phyloP scores from a whole-genome alignment of 2,888 invertebrate genomes.

The Drosophila conformis region DNA sequence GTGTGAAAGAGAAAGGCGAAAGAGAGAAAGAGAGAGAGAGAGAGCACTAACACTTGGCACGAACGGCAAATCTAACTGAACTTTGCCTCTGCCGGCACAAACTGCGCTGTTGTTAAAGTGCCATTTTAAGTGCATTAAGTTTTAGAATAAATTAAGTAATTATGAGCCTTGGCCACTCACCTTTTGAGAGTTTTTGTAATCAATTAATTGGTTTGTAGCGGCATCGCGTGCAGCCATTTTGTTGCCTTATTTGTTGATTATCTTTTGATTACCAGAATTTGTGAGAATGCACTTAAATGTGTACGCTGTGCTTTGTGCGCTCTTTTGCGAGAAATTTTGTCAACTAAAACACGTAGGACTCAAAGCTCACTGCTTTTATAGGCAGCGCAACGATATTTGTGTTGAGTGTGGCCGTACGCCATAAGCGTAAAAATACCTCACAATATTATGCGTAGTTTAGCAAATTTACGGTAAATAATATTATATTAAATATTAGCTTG shows the following conservation, averaged over 20 bases:
- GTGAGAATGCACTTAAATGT: slow-evolving; percentile 36
- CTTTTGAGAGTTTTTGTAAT: slow-evolving; percentile 87
- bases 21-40: background rate
- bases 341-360: slow-evolving; percentile 57
- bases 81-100: slow-evolving; percentile 30
- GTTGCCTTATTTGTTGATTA: slow-evolving; percentile 37
- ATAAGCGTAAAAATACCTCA: slow-evolving; percentile 4
- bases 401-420: slow-evolving; percentile 27
- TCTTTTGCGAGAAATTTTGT: slow-evolving; percentile 49
- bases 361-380: slow-evolving; percentile 62
- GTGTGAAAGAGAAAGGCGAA: background rate
- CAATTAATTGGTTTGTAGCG: slow-evolving; percentile 88
- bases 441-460: background rate
- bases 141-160: background rate
- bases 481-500: background rate
- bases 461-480: background rate
- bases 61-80: slow-evolving; percentile 31
- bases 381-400: slow-evolving; percentile 20
- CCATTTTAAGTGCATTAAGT: background rate
- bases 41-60: background rate
- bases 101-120: slow-evolving; percentile 4
- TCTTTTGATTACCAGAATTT: slow-evolving; percentile 59
- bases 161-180: slow-evolving; percentile 84
- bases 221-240: slow-evolving; percentile 86
- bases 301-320: slow-evolving; percentile 6